Evolutionary conservation across 2,888 invertebrate species (phyloP), one percentile per base, ranked within the genome.

Genomic region (Nomada fabriciana): DNA sequence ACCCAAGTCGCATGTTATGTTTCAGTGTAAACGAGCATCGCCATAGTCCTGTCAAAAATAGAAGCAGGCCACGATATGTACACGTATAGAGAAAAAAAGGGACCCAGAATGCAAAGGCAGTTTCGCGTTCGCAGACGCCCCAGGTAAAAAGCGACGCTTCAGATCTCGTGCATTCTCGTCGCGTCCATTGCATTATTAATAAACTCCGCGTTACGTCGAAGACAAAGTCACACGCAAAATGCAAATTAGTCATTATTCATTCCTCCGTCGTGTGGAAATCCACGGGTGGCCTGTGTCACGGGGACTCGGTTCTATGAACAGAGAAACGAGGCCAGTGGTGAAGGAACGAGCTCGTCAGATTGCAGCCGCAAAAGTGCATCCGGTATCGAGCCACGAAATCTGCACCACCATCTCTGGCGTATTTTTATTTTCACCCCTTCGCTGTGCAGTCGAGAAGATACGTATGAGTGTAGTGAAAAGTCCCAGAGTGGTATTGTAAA

Each of bases 161-260:
- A 42, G 47, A 42, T 52, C n/a, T 50, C 53, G 47, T 13, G 68
- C 42, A 55, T 43, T 75, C 67, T 52, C 65, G 74, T 74, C 77
- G 67, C 84, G 85, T 84, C 88, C 81, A 86, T 84, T 90, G 91
- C 89, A 92, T 92, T 92, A 92, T 92, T 92, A 92, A 92, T 91
- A 91, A 89, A 89, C 88, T 87, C 80, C 67, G 83, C 86, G 88
- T 88, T 86, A 89, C 89, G 81, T 86, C 85, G 80, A 88, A 86
- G 90, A 90, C 90, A 88, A 90, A 90, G 89, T 91, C 89, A 90
- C 92, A 91, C 91, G 91, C 91, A 89, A 92, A 91, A 91, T 92
- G 92, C 90, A 91, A 92, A 92, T 91, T 89, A 90, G 88, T 76
- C 85, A 88, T 89, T 89, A 89, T 80, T 86, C 86, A 89, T 89